Conservation (phyloP, 2,888 invertebrate species). For the Panzeria rudis region DNA sequence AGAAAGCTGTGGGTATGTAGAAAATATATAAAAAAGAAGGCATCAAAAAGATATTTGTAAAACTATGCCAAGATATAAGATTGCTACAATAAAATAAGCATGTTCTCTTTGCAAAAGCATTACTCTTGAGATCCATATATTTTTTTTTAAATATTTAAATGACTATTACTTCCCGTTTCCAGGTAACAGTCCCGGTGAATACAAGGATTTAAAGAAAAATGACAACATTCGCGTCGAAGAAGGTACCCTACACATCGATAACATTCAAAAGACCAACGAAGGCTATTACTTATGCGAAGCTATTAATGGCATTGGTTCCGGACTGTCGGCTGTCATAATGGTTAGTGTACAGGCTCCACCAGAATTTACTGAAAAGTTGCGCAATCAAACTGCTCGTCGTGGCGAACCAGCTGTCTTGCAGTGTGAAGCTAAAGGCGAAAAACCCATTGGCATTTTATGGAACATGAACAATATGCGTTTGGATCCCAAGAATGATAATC, state of each 20-base stretch:
- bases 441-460: constrained; percentile 97
- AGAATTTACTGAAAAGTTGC: constrained; percentile 95
- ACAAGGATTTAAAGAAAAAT: constrained; percentile 95
- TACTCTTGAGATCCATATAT: too few species aligned
- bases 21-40: too few species aligned
- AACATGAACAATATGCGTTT: constrained; percentile 96
- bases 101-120: neutral
- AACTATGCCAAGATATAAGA: too few species aligned
- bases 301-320: constrained; percentile 97
- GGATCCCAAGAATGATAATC: constrained; percentile 94
- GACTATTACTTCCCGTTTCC: constrained; percentile 37
- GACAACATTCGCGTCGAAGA: constrained; percentile 97
- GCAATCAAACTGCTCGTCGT: constrained; percentile 95
- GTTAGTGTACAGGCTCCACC: constrained; percentile 98
- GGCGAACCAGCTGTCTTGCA: constrained; percentile 95
- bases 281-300: constrained; percentile 98
- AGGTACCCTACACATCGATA: constrained; percentile 94
- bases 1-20: constrained; percentile 94
- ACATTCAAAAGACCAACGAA: constrained; percentile 96
- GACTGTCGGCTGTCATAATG: constrained; percentile 95
- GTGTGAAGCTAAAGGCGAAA: constrained; percentile 96
- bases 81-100: too few species aligned
- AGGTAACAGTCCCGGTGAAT: constrained; percentile 96
- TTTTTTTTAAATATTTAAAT: too few species aligned
- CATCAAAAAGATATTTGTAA: too few species aligned